phyloP scores from a whole-genome alignment of 2,113 vertebrate genomes.

The Anthoscopus minutus region DNA sequence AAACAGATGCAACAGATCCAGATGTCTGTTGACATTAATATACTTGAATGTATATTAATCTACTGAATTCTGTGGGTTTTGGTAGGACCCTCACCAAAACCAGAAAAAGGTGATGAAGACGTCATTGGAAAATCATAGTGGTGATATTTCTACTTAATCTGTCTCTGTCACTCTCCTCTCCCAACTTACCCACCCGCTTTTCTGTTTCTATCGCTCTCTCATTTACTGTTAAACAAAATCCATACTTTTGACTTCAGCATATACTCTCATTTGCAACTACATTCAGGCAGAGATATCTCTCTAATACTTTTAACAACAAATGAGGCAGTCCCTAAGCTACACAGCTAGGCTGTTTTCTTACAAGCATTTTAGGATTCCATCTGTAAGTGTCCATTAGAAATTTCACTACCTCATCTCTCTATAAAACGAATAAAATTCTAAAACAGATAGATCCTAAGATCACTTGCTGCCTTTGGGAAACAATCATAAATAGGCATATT shows the following conservation, averaged over 20 bases:
- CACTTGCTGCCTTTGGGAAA: background rate
- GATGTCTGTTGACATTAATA: background rate
- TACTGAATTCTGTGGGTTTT: background rate
- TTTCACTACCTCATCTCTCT: background rate
- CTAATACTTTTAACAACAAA: background rate
- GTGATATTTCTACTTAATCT: background rate
- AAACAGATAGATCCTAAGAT: background rate
- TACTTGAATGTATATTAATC: background rate
- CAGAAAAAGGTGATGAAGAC: background rate
- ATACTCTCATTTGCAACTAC: rapidly evolving
- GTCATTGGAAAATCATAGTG: rapidly evolving
- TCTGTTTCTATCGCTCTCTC: background rate
- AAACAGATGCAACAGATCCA: background rate
- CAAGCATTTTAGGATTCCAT: background rate
- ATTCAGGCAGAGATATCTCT: background rate
- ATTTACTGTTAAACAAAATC: background rate
- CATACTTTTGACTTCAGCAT: background rate
- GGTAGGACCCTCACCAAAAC: background rate
- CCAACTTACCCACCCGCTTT: background rate
- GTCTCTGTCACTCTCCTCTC: background rate
- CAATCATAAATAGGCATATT: background rate
- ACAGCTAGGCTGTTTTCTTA: background rate
- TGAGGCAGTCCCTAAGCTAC: background rate
- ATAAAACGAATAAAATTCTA: background rate
- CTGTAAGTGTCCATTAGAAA: background rate